phyloP scores from a whole-genome alignment of 2,113 vertebrate genomes.

The Hyaena hyaena region DNA sequence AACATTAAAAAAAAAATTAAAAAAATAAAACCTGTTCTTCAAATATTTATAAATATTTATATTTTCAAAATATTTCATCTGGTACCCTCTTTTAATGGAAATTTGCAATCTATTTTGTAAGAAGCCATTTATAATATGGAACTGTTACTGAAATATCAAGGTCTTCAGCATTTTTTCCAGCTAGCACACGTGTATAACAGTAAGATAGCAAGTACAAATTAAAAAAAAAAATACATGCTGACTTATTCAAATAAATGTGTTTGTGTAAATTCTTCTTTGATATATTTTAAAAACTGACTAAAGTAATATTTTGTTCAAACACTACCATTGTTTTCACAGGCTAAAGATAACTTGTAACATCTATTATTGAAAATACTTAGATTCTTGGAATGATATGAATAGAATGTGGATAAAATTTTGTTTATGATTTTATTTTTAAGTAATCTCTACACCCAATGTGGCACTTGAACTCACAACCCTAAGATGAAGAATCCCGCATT shows the following conservation, averaged over 20 bases:
- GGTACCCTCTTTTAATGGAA: not conserved
- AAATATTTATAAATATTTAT: constrained; percentile 16
- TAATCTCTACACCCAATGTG: too few species aligned
- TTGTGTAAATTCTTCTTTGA: not conserved
- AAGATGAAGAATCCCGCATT: too few species aligned
- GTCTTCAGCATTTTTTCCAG: not conserved
- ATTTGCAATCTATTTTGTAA: not conserved
- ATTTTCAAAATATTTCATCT: not conserved
- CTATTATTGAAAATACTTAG: not conserved
- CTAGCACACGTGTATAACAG: not conserved
- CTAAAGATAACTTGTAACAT: not conserved
- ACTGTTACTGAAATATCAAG: not conserved
- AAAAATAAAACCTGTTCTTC: not conserved
- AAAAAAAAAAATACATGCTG: not conserved
- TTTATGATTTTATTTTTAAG: too few species aligned
- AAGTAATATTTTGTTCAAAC: not conserved
- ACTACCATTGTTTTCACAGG: not conserved
- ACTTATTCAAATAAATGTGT: not conserved
- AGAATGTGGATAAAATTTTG: not conserved
- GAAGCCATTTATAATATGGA: not conserved
- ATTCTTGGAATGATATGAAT: not conserved
- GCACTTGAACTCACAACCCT: too few species aligned
- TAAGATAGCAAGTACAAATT: not conserved
- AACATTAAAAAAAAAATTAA: too few species aligned
- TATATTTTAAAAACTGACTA: not conserved